phyloP scores from a whole-genome alignment of 1,140 invertebrate species.

The Philopotamus ludificatus region DNA sequence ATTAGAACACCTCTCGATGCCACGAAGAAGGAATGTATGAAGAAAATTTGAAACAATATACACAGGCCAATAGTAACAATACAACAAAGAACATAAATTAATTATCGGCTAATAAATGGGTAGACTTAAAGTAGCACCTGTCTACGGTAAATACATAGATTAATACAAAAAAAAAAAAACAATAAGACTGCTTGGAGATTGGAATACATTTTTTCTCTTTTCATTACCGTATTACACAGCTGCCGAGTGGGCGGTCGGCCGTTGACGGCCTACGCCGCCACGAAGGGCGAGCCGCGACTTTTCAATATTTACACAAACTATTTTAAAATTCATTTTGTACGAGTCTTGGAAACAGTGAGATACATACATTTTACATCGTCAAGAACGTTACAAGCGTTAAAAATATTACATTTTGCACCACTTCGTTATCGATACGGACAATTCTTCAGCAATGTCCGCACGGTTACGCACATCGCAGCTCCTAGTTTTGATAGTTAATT shows the following conservation, averaged over 20 bases:
- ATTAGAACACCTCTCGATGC: neutral
- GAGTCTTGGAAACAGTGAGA: too few species aligned
- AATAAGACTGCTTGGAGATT: neutral
- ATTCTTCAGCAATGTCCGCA: slow-evolving; percentile 2
- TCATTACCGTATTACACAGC: too few species aligned
- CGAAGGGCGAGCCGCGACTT: too few species aligned
- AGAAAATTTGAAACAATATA: slow-evolving; percentile 22
- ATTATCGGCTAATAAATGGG: slow-evolving; percentile 14
- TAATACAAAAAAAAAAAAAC: neutral
- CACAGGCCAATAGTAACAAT: slow-evolving; percentile 15
- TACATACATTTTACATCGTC: neutral
- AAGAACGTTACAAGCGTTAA: neutral
- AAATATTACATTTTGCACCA: neutral
- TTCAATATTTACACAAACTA: too few species aligned
- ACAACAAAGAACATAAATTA: slow-evolving; percentile 21
- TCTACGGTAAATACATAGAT: neutral
- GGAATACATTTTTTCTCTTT: too few species aligned
- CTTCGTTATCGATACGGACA: neutral
- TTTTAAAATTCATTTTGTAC: too few species aligned
- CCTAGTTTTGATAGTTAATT: slow-evolving; percentile 22
- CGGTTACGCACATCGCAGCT: slow-evolving; percentile 1
- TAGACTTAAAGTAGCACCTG: slow-evolving; percentile 25
- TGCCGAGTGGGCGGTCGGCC: too few species aligned
- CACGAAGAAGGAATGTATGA: slow-evolving; percentile 36
- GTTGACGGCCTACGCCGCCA: too few species aligned